phyloP scores from a whole-genome alignment of 2,888 invertebrate genomes.

The Callimorpha dominula region DNA sequence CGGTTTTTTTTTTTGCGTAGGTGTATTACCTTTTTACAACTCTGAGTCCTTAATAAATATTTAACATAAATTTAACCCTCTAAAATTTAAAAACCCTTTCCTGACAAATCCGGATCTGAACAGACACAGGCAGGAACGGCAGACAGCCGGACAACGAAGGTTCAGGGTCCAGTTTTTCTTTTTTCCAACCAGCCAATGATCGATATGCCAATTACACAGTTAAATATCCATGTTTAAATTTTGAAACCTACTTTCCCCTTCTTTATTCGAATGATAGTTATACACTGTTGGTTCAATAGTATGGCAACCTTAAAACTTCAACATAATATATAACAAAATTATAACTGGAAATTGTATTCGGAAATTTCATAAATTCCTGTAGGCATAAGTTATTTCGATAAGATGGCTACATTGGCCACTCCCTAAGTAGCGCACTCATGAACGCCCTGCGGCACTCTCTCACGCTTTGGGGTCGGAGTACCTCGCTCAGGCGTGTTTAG shows the following conservation, averaged over 20 bases:
- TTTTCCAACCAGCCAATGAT: neutral
- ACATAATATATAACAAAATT: conserved; percentile 22
- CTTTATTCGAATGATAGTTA: neutral
- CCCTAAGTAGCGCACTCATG: conserved; percentile 33
- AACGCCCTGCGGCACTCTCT: conserved; percentile 46
- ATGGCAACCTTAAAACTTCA: conserved; percentile 23
- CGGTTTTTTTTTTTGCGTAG: too few relatives aligned
- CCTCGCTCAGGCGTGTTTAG: neutral
- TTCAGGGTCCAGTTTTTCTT: neutral
- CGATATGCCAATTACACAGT: neutral
- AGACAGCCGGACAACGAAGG: too few relatives aligned
- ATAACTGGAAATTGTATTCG: conserved; percentile 52
- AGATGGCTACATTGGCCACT: conserved; percentile 36
- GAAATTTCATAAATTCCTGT: conserved; percentile 53
- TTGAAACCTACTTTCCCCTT: neutral
- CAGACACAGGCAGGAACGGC: too few relatives aligned
- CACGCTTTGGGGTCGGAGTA: conserved; percentile 40
- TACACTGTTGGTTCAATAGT: neutral
- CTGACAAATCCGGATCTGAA: too few relatives aligned
- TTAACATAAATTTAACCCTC: too few relatives aligned
- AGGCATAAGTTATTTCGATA: conserved; percentile 27
- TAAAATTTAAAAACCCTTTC: too few relatives aligned
- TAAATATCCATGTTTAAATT: neutral
- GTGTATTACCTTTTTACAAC: too few relatives aligned
- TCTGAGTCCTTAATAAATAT: too few relatives aligned